Conservation (phyloP, 2,797 vertebrate species). For the Molothrus aeneus region DNA sequence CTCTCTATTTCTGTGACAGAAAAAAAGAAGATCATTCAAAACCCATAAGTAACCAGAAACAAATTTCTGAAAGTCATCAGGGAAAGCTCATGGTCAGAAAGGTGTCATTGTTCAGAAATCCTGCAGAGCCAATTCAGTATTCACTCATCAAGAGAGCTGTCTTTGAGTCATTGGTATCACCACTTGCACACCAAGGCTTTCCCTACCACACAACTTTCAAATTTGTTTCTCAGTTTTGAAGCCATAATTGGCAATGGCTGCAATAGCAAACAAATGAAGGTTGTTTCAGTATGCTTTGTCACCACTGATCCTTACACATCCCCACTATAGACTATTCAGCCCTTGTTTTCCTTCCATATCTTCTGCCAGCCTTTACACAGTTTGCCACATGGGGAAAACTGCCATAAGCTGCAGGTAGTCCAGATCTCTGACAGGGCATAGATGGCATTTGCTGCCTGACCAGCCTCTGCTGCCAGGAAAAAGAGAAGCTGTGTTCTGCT, state of each 20-base stretch:
- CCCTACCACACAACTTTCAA: not conserved
- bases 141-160: not conserved
- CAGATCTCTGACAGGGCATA: accelerated
- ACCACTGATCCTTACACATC: not conserved
- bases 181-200: not conserved
- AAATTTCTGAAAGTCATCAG: not conserved
- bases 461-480: not conserved
- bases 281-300: not conserved
- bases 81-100: not conserved
- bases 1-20: not conserved
- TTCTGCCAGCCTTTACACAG: not conserved
- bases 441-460: not conserved
- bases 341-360: not conserved
- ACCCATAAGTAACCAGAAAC: not conserved
- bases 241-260: not conserved
- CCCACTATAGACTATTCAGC: not conserved
- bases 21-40: not conserved
- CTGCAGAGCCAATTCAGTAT: not conserved
- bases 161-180: not conserved
- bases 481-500: not conserved
- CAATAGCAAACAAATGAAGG: not conserved
- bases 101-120: not conserved
- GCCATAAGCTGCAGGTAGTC: not conserved
- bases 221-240: not conserved
- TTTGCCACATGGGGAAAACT: not conserved